phyloP scores from a whole-genome alignment of 2,113 vertebrate species.

The Tinamus guttatus region DNA sequence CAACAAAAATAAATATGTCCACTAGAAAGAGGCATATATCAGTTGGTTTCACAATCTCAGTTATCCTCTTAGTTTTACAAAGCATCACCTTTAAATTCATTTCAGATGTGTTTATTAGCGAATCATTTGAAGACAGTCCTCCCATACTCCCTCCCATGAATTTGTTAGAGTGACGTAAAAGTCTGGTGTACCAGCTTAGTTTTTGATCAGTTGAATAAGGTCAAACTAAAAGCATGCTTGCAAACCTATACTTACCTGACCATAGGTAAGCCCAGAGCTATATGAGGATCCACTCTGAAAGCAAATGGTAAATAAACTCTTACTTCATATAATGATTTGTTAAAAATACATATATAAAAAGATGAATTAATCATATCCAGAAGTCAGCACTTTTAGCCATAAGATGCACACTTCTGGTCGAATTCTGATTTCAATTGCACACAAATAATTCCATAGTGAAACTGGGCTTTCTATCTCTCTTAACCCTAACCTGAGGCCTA shows the following conservation, averaged over 20 bases:
- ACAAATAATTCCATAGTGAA: neutral
- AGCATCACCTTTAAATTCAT: neutral
- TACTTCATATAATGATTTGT: neutral
- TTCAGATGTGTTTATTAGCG: neutral
- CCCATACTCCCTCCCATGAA: neutral
- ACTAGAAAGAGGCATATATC: neutral
- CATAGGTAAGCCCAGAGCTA: neutral
- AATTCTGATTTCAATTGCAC: neutral
- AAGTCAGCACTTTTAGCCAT: neutral
- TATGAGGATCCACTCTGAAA: conserved; percentile 26
- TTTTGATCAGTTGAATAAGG: neutral
- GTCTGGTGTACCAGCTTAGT: neutral
- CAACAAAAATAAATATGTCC: neutral
- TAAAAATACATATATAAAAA: neutral
- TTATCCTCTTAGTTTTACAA: neutral
- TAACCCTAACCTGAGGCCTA: too few relatives aligned
- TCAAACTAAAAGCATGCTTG: neutral
- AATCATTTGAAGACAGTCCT: neutral
- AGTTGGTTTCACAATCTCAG: neutral
- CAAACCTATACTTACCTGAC: conserved; percentile 52
- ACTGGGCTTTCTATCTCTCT: neutral
- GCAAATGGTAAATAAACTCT: neutral
- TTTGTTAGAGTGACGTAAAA: neutral
- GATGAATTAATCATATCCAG: neutral
- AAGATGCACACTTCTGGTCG: neutral